Conservation (phyloP, 2,113 vertebrate genomes). For the Pteronura brasiliensis region DNA sequence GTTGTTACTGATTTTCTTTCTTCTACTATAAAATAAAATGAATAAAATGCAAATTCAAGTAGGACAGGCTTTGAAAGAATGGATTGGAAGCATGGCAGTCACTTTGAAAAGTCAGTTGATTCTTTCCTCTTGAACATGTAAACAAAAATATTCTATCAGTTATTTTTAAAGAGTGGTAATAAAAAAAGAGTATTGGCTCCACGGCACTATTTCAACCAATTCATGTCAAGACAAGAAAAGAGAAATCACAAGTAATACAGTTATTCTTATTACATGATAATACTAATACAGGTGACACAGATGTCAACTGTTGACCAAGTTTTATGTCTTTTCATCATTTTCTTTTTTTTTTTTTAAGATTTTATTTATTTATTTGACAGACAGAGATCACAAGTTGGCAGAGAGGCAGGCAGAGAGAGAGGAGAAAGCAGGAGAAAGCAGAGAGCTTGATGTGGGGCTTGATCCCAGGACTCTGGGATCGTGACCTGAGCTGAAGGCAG, state of each 20-base stretch:
- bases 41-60: slow-evolving; percentile 12
- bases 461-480: too few species aligned
- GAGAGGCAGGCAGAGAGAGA: too few species aligned
- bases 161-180: slow-evolving; percentile 1
- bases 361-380: too few species aligned
- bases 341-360: not conserved
- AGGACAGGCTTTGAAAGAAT: not conserved
- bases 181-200: not conserved
- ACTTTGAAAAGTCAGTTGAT: not conserved
- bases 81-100: not conserved
- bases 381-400: too few species aligned
- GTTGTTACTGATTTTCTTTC: not conserved
- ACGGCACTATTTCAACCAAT: not conserved
- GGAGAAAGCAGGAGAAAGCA: too few species aligned
- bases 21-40: slow-evolving; percentile 12
- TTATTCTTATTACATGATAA: not conserved
- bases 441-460: too few species aligned
- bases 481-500: too few species aligned
- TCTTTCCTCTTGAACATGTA: not conserved
- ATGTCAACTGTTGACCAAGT: not conserved
- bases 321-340: not conserved
- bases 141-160: not conserved
- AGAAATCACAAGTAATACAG: not conserved
- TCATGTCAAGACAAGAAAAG: not conserved
- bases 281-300: not conserved